Conservation (phyloP, 37 sponge, comb jelly and placozoan genomes). For the Cliona cf. orientalis region DNA sequence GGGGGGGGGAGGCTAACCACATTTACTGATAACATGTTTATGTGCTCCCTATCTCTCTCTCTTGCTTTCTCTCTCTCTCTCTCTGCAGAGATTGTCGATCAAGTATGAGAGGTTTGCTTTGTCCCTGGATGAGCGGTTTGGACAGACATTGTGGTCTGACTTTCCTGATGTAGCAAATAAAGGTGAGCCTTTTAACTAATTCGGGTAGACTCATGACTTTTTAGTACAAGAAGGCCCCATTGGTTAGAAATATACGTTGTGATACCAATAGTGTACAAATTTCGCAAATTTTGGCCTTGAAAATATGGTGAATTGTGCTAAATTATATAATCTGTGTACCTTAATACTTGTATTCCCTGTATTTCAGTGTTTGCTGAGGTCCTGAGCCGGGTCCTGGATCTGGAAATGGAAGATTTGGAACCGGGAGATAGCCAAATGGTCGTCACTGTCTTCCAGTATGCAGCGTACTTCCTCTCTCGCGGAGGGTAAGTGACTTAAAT, state of each 20-base stretch:
- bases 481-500: constrained; percentile 21
- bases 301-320: background rate
- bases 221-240: too few relatives aligned
- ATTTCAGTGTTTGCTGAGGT: constrained; percentile 55
- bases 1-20: too few relatives aligned
- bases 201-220: background rate
- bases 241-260: background rate
- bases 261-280: background rate
- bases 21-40: background rate
- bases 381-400: constrained; percentile 58
- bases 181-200: constrained; percentile 23
- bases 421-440: constrained; percentile 55
- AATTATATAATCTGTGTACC: background rate
- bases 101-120: constrained; percentile 57
- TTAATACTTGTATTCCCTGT: background rate
- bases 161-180: constrained; percentile 66
- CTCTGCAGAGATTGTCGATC: constrained; percentile 45
- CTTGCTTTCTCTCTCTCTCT: background rate
- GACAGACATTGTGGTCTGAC: constrained; percentile 49
- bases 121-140: constrained; percentile 57
- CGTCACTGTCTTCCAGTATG: constrained; percentile 72
- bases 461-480: constrained; percentile 45
- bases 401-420: constrained; percentile 58
- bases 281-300: background rate
- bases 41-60: background rate